phyloP scores from a whole-genome alignment of 2,113 vertebrate genomes.

The Ammodytes marinus region DNA sequence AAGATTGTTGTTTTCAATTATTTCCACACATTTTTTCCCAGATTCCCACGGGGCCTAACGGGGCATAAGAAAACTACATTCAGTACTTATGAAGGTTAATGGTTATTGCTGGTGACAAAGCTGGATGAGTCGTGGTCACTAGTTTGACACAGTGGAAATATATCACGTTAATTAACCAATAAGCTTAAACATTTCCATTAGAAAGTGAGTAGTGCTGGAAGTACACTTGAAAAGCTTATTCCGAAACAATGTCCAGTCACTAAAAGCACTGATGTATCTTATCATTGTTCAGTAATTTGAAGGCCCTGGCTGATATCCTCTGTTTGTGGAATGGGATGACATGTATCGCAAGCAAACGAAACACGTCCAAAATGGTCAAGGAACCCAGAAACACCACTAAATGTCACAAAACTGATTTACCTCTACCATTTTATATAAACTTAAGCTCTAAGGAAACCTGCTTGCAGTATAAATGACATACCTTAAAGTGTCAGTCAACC shows the following conservation, averaged over 20 bases:
- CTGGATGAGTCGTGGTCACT: conserved; percentile 3
- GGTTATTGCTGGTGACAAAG: conserved; percentile 7
- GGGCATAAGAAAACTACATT: not conserved
- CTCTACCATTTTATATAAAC: not conserved
- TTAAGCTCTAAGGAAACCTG: not conserved
- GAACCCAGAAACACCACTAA: not conserved
- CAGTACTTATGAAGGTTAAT: not conserved
- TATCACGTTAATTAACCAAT: conserved; percentile 12
- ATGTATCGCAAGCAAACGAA: not conserved
- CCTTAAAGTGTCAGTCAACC: not conserved
- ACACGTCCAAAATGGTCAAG: conserved; percentile 1
- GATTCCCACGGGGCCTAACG: not conserved
- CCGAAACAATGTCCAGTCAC: not conserved
- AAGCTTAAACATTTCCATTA: not conserved
- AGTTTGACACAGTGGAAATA: conserved; percentile 2
- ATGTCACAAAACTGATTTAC: not conserved
- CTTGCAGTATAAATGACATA: conserved; percentile 11
- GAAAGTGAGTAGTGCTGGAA: not conserved
- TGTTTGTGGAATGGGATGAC: not conserved
- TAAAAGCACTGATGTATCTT: not conserved
- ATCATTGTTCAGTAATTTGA: not conserved
- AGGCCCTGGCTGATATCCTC: not conserved
- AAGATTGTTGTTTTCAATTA: not conserved
- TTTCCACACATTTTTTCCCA: not conserved
- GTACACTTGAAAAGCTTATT: not conserved